These are phyloP conservation scores for Frieseomelitta varia DNA, from an alignment of 1,140 invertebrate genomes.

Conservation along the genomic window DNA sequence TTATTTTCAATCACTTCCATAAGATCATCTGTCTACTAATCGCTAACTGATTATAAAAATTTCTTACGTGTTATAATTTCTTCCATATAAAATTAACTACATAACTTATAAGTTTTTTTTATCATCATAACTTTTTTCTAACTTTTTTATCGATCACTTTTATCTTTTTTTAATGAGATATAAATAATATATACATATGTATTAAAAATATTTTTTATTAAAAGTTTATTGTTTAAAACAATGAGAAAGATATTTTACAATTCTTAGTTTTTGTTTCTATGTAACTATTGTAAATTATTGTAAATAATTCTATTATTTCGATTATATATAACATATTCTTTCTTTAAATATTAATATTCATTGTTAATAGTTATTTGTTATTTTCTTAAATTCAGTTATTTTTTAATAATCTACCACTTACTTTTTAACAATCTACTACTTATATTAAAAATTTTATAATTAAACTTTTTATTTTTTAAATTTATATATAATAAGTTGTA, in stretches of 20 bases:
- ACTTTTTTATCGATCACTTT: neutral
- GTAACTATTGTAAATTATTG: neutral
- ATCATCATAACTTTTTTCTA: neutral
- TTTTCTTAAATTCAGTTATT: neutral
- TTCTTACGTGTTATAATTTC: neutral
- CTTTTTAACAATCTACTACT: too few species aligned
- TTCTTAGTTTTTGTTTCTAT: neutral
- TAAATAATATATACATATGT: too few species aligned
- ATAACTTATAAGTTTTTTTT: neutral
- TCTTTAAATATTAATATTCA: neutral
- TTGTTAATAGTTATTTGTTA: neutral
- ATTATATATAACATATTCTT: neutral
- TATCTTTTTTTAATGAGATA: neutral
- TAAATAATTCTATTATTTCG: neutral
- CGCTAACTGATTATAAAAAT: neutral
- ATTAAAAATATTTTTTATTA: neutral
- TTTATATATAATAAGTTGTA: neutral
- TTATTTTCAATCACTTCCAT: constrained; percentile 30
- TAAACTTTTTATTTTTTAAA: neutral
- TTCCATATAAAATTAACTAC: neutral
- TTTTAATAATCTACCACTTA: too few species aligned
- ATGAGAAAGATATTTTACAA: neutral
- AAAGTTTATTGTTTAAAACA: neutral
- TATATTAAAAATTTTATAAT: neutral
- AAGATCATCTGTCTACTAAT: constrained; percentile 31